These are phyloP conservation scores for Pseudopipra pipra DNA, from an alignment of 2,113 vertebrate species.

Conservation along the genomic window DNA sequence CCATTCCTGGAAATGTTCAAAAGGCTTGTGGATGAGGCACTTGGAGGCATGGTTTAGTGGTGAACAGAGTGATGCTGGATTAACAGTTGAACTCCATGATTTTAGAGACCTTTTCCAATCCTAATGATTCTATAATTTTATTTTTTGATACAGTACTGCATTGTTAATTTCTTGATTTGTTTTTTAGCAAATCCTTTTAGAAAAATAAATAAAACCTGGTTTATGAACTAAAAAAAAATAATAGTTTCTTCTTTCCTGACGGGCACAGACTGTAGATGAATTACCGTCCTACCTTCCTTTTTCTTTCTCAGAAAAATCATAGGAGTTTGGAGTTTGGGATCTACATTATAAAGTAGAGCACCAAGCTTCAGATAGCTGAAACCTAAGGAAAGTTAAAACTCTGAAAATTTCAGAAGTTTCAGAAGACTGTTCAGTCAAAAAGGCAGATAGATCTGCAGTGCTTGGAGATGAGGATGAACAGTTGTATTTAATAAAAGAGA, in stretches of 20 bases:
- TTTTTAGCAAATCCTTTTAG: background rate
- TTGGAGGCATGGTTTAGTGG: background rate
- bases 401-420: background rate
- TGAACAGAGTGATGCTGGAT: background rate
- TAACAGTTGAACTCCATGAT: background rate
- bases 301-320: background rate
- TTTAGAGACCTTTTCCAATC: background rate
- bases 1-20: background rate
- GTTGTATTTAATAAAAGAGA: background rate
- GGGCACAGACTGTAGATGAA: background rate
- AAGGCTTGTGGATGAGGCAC: background rate
- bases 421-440: background rate
- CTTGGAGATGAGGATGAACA: background rate
- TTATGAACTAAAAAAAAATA: background rate
- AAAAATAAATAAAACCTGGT: background rate
- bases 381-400: background rate
- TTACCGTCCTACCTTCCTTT: background rate
- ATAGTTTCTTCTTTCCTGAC: background rate
- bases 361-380: background rate
- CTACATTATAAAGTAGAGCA: background rate
- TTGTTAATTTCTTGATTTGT: background rate
- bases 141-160: background rate
- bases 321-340: background rate
- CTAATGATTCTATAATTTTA: background rate
- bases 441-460: background rate